Base-by-base conservation (phyloP, 2,797 vertebrate species). In the Jordanella pulchra region DNA sequence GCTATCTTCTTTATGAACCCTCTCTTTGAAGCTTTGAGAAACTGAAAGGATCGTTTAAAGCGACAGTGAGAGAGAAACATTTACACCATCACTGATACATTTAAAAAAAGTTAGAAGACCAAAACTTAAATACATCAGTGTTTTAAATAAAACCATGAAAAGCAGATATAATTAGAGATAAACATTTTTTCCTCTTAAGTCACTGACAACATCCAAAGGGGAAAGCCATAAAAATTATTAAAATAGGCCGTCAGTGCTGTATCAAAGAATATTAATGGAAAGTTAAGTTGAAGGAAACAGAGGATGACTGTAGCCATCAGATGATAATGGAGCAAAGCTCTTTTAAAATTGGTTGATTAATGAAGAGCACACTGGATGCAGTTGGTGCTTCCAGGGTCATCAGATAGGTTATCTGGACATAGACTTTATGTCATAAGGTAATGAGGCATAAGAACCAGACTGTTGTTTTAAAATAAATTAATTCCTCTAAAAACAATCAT, bases 1-100 rank as follows among this genome's bases (percentile, higher is more conserved):
- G 78, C 87, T 90, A 86, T 91, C 87, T 90, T 75, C 75, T 63
- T 42, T 76, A 64, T 79, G 76, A 89, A 82, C 68, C 63, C 17
- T 71, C n/a, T 42, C 68, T 61, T 66, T 79, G 65, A 79, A 75
- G 18, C 50, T 50, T 45, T 0, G 71, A 66, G 58, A 78, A 87
- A 79, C 72, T 75, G 55, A 84, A 65, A 72, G 21, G 69, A 75
- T 65, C 72, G 69, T 17, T 89, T 91, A 93, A 93, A 93, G 92
- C 65, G 84, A 86, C 91, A 91, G 89, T 55, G 65, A 68, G 21
- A 1, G 30, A 11, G 25, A 47, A 47, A 1, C 4, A 14, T n/a
- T 27, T 23, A 9, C 2, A 25, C 7, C n/a, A 12, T 3, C 2
- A 12, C 11, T 25, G 2, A 54, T 7, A 27, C 53, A 11, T 25